A percentile compares a stretch with the other conserved stretches of the same genome.
These are phyloP conservation scores for Pica pica DNA, from an alignment of 2,113 vertebrate genomes.

Conservation along the genomic window DNA sequence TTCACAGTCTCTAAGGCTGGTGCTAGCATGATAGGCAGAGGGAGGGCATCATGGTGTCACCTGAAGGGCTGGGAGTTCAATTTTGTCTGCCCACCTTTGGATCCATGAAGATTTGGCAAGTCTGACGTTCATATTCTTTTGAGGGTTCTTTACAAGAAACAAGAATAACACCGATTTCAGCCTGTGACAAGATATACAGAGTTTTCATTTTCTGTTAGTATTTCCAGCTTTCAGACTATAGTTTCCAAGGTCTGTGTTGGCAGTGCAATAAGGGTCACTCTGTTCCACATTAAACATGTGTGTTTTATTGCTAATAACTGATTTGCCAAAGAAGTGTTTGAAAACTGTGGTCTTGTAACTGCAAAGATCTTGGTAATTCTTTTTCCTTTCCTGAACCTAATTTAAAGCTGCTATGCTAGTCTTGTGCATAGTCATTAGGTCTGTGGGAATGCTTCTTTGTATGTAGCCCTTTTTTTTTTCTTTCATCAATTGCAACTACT, in stretches of 20 bases:
- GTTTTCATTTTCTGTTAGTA: neutral
- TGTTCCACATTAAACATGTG: neutral
- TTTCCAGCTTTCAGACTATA: neutral
- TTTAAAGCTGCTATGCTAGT: neutral
- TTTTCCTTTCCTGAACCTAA: neutral
- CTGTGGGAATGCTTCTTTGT: neutral
- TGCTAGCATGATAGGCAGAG: neutral
- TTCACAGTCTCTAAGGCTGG: neutral
- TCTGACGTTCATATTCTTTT: neutral
- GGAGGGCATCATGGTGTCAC: accelerated
- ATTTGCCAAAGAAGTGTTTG: neutral
- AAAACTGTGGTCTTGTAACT: neutral
- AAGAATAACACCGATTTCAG: neutral
- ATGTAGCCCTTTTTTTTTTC: neutral
- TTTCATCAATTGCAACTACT: neutral
- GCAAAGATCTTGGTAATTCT: neutral
- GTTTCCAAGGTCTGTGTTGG: neutral
- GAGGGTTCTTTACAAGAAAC: neutral
- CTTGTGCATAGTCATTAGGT: neutral
- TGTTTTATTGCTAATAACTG: neutral
- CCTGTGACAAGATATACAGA: neutral
- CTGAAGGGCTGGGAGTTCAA: neutral
- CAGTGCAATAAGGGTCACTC: neutral
- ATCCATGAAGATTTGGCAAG: neutral
- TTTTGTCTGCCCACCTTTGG: neutral